Conservation (phyloP, 2,797 vertebrate genomes). For the Sarcoramphus papa region DNA sequence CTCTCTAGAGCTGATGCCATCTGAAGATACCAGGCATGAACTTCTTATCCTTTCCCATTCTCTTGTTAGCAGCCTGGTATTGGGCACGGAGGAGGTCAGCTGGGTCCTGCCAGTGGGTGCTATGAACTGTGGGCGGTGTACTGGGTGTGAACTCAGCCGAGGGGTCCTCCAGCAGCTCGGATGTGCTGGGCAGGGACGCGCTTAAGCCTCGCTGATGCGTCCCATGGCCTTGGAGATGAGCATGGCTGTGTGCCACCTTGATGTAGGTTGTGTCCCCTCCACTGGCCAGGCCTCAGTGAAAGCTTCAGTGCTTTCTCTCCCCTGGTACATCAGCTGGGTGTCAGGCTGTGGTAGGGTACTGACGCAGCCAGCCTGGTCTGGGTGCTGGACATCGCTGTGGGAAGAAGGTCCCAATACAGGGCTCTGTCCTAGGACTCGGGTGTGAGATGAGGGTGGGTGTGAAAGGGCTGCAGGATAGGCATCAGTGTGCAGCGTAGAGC, state of each 20-base stretch:
- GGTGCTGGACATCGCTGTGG: background rate
- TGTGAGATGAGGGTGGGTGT: background rate
- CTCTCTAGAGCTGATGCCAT: background rate
- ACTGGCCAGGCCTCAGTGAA: background rate
- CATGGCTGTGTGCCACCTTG: background rate
- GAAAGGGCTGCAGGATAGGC: background rate
- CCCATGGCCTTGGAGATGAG: background rate
- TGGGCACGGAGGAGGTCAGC: background rate
- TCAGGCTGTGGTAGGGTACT: background rate
- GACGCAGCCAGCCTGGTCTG: background rate
- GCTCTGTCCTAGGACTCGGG: background rate
- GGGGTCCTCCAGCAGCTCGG: background rate
- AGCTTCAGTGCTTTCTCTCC: background rate
- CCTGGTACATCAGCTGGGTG: background rate
- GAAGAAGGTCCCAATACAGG: background rate
- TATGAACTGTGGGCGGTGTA: background rate
- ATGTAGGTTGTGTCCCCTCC: accelerated
- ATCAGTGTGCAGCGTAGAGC: accelerated
- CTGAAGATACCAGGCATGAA: background rate
- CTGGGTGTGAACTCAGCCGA: accelerated
- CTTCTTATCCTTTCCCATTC: background rate
- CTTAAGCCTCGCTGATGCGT: background rate
- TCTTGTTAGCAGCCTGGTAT: background rate
- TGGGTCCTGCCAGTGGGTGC: background rate
- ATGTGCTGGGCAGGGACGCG: background rate